Base-by-base conservation (phyloP, 2,113 vertebrate species). In the Cyanistes caeruleus region DNA sequence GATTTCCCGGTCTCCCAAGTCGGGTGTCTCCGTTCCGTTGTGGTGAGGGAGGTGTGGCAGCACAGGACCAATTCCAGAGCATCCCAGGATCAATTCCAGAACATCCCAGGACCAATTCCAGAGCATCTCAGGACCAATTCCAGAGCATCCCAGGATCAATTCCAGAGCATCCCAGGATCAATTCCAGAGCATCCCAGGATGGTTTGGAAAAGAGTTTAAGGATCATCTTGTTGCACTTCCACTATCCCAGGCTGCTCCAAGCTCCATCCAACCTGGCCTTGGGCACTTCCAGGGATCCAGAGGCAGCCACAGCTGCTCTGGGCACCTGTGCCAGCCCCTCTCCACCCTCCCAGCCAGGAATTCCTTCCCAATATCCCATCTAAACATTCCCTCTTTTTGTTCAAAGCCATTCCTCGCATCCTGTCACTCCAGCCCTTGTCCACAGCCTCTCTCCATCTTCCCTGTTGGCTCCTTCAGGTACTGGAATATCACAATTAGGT, bases 191-290 rank as follows among this genome's bases (percentile, higher is more conserved):
- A 60, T 39, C 24, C 48, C 25, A 30, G n/a, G 21, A 5, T 3
- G 11, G 13, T 14, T 59, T 68, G 24, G 46, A 60, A 60, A 9
- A 8, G 53, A 75, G 39, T 52, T 59, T 9, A 33, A 5, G 21
- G 30, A 37, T 39, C 46, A n/a, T 28, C 19, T 0, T 8, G 0
- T n/a, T 7, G 33, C 53, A 74, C 16, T 60, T 0, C 43, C 19
- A 12, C 11, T 1, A 0, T 28, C 19, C 60, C 53, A 53, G 33
- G 15, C 0, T 10, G 39, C 3, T 60, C 78, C 74, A 33, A 39
- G 2, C 17, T 21, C 44, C 0, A 0, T 59, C 84, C 77, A 74
- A 0, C 46, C 39, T 25, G 62, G 16, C n/a, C n/a, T 60, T 39
- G 53, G 53, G 2, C 16, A n/a, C 28, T 53, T 1, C 69, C 87